Percentiles rank a stretch among this genome's conserved stretches.
phyloP scores from a whole-genome alignment of 1,140 invertebrate species.

The Brachionus rubens region DNA sequence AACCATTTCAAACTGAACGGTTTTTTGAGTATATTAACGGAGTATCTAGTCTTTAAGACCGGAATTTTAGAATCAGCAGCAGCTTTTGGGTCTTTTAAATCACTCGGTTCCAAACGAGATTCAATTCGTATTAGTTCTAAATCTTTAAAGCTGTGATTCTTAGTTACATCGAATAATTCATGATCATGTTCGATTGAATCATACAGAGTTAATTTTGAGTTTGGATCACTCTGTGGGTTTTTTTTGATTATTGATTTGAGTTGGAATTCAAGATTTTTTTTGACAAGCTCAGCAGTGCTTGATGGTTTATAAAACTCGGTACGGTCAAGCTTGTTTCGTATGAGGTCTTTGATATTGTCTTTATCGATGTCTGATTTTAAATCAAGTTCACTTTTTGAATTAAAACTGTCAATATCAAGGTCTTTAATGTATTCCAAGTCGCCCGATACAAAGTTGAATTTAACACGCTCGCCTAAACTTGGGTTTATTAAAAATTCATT shows the following conservation, averaged over 20 bases:
- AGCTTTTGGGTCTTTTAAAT: conserved; percentile 30
- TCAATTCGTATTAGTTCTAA: conserved; percentile 38
- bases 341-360: neutral
- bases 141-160: conserved; percentile 30
- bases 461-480: conserved; percentile 1
- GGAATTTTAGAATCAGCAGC: neutral
- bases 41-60: conserved; percentile 21
- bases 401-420: neutral
- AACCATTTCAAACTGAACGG: conserved; percentile 42
- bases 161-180: neutral
- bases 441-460: conserved; percentile 34
- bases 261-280: conserved; percentile 37
- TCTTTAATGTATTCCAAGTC: neutral
- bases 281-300: conserved; percentile 28
- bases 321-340: neutral
- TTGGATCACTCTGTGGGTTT: neutral
- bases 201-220: neutral
- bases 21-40: conserved; percentile 23
- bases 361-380: neutral
- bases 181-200: neutral
- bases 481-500: conserved; percentile 29
- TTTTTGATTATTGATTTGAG: conserved; percentile 38
- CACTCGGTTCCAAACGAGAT: neutral
- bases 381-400: neutral
- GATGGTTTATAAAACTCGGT: neutral